Base-by-base conservation (phyloP, 1,140 invertebrate species). In the Potamilus streckersoni region DNA sequence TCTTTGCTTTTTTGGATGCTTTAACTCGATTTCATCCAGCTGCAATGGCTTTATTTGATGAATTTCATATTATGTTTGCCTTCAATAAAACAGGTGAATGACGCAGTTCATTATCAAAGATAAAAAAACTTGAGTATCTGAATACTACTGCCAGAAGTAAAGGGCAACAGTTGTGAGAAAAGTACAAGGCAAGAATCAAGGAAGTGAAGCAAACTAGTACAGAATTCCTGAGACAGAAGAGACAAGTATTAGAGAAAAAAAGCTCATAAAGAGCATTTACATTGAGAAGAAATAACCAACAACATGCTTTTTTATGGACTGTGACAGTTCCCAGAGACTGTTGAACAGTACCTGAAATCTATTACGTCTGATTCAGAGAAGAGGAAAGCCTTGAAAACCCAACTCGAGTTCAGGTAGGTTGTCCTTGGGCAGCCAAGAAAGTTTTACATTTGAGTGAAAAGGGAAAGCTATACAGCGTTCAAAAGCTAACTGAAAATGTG, bases 251-350 rank as follows among this genome's bases (percentile, higher is more conserved):
- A 27, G 60, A 68, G 20, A 76, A 66, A n/a, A 27, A 69, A 76
- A 66, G n/a, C 59, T 65, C 38, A 72, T 59, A 56, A 70, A 12
- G 19, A 69, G n/a, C 31, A 64, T 15, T 63, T 68, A 19, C 19
- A 72, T 69, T 8, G 20, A 55, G 69, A 71, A 68, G 14, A 67
- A 5, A 8, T 76, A n/a, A 76, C 74, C n/a, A 69, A 66, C 62
- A 63, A 75, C 49, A 69, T 79, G 23, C 19, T 76, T 5, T 71
- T 68, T 57, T 79, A 72, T 71, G 78, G 74, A 2, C 62, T 79
- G 17, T 76, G 78, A 74, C 78, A 79, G 65, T 70, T n/a, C 15
- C 58, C 4, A n/a, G 62, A 75, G 49, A 19, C 71, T 15, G 65
- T 76, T 5, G 60, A 76, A 23, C 14, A 20, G 19, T 17, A 38